Conservation (phyloP, 2,888 invertebrate genomes). For the Halictus quadricinctus region DNA sequence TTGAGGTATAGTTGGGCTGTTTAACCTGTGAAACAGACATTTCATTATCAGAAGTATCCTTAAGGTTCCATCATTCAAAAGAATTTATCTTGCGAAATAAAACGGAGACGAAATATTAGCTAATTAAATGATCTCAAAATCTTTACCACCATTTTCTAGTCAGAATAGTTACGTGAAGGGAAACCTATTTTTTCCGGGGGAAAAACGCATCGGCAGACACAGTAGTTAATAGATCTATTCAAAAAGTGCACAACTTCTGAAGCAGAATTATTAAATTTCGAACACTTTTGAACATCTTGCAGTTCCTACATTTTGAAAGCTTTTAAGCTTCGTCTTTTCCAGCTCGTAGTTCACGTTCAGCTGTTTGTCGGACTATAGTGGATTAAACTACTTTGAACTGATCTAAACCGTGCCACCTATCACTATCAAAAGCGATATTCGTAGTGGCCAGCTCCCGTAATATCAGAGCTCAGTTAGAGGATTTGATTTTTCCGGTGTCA, state of each 20-base stretch:
- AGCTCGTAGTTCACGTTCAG: neutral
- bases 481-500: neutral
- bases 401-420: neutral
- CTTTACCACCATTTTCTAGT: neutral
- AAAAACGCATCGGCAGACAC: no score
- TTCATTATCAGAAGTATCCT: neutral
- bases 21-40: slow-evolving; percentile 69
- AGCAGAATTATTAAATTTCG: neutral
- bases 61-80: neutral
- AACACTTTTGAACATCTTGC: neutral
- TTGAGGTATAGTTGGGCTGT: slow-evolving; percentile 68
- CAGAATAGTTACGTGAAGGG: neutral
- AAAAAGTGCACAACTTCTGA: neutral
- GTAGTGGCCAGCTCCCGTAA: neutral
- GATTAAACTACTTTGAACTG: neutral
- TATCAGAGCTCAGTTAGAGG: neutral
- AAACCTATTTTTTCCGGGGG: no score
- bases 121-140: neutral
- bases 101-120: neutral
- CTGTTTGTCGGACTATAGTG: neutral
- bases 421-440: neutral
- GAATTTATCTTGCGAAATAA: neutral
- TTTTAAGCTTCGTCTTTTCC: neutral
- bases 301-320: neutral
- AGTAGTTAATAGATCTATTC: neutral